Conservation (phyloP, 1,140 invertebrate species). For the Gryon sp. region DNA sequence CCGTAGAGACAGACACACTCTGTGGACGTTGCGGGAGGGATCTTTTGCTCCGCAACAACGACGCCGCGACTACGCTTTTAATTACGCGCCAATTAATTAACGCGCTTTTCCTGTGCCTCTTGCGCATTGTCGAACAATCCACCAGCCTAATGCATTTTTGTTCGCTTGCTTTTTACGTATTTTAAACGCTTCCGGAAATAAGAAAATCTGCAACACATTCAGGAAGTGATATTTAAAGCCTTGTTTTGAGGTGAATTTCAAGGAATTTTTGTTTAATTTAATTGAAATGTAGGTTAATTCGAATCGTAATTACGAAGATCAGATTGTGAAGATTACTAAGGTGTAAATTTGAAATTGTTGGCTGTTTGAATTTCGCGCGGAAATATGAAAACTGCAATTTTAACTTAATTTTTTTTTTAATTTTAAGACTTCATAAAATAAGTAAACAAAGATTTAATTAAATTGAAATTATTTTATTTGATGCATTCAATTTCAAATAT, state of each 20-base stretch:
- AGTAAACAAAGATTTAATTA: too few relatives aligned
- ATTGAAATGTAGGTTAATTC: not conserved
- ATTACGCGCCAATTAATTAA: conserved; percentile 76
- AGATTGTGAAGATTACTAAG: too few relatives aligned
- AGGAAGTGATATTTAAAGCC: conserved; percentile 21
- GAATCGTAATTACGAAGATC: too few relatives aligned
- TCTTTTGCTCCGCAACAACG: conserved; percentile 34
- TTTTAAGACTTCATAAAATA: too few relatives aligned
- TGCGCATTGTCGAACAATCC: conserved; percentile 65
- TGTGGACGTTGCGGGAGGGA: conserved; percentile 28
- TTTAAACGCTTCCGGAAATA: conserved; percentile 9
- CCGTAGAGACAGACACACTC: conserved; percentile 28
- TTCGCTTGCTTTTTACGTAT: conserved; percentile 4
- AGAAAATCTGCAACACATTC: conserved; percentile 1
- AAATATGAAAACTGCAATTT: too few relatives aligned
- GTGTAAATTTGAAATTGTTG: too few relatives aligned
- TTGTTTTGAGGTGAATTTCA: conserved; percentile 12
- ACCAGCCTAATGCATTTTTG: conserved; percentile 60
- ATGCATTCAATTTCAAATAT: too few relatives aligned
- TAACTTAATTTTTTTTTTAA: too few relatives aligned
- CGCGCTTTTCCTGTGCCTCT: conserved; percentile 42
- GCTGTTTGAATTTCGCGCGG: too few relatives aligned
- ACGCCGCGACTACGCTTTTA: conserved; percentile 68
- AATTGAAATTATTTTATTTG: too few relatives aligned
- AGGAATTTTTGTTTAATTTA: not conserved